phyloP scores from a whole-genome alignment of 2,888 invertebrate species.

The Melipona bicolor region DNA sequence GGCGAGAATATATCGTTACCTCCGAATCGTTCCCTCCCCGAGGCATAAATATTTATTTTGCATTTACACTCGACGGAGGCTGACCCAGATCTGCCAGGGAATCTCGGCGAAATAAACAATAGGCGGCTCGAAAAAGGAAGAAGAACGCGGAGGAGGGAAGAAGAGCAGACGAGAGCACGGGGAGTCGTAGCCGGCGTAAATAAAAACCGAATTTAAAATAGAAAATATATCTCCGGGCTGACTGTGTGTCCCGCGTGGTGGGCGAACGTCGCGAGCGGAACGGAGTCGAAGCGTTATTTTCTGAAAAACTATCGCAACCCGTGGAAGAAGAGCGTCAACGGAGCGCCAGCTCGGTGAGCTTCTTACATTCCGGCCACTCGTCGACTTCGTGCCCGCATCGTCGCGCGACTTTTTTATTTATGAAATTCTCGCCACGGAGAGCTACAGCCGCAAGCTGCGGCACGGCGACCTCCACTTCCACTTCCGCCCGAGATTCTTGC shows the following conservation, averaged over 20 bases:
- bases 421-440: constrained; percentile 62
- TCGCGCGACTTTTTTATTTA: constrained; percentile 69
- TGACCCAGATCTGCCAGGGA: constrained; percentile 19
- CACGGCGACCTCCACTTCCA: neutral
- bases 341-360: constrained; percentile 40
- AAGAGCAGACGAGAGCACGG: neutral
- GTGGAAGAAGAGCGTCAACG: constrained; percentile 45
- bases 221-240: constrained; percentile 69
- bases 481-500: constrained; percentile 26
- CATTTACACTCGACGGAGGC: neutral
- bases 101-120: constrained; percentile 38
- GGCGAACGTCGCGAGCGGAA: constrained; percentile 17
- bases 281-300: constrained; percentile 60
- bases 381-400: constrained; percentile 43
- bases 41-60: constrained; percentile 11
- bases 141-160: neutral
- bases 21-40: neutral
- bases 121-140: neutral
- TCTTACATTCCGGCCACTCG: constrained; percentile 59
- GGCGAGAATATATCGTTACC: neutral
- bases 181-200: constrained; percentile 39
- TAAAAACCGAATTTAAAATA: constrained; percentile 71
- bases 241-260: constrained; percentile 4
- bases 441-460: constrained; percentile 39
- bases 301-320: constrained; percentile 68